These are phyloP conservation scores for Neoniphon sammara DNA, from an alignment of 2,797 vertebrate species.

Conservation along the genomic window DNA sequence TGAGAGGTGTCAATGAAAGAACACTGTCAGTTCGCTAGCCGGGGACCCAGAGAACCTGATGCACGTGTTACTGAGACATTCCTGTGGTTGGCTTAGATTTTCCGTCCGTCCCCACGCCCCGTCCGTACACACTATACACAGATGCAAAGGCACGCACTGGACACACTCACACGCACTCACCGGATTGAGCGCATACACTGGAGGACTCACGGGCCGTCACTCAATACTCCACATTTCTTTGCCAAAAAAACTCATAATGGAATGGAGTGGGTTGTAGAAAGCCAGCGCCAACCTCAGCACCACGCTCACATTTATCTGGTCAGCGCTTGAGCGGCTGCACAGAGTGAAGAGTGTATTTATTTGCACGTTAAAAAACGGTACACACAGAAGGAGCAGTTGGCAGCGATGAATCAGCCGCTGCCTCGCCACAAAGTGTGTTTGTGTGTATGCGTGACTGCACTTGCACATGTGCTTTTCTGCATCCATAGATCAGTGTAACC, in stretches of 20 bases:
- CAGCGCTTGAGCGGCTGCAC: background rate
- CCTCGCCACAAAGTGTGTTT: background rate
- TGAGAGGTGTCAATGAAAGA: slow-evolving; percentile 75
- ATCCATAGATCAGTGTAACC: background rate
- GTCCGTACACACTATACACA: slow-evolving; percentile 33
- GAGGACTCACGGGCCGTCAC: background rate
- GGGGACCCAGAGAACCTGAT: slow-evolving; percentile 57
- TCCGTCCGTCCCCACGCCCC: slow-evolving; percentile 65
- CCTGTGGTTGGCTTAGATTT: slow-evolving; percentile 75
- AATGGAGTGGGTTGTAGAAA: background rate
- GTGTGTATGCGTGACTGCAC: background rate
- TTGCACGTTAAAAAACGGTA: background rate
- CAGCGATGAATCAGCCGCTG: background rate
- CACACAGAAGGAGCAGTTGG: background rate
- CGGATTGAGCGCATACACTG: slow-evolving; percentile 4
- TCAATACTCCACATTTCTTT: background rate
- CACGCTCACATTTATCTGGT: no score
- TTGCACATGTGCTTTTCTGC: background rate
- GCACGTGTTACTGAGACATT: slow-evolving; percentile 78
- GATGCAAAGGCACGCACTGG: background rate
- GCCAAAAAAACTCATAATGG: background rate
- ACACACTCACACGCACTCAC: slow-evolving; percentile 18
- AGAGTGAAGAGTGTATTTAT: background rate
- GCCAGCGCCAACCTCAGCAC: no score
- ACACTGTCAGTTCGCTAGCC: slow-evolving; percentile 65